A percentile compares a stretch with the other conserved stretches of the same genome.
These are phyloP conservation scores for Pimpla rufipes DNA, from an alignment of 2,888 invertebrate genomes.

Conservation along the genomic window DNA sequence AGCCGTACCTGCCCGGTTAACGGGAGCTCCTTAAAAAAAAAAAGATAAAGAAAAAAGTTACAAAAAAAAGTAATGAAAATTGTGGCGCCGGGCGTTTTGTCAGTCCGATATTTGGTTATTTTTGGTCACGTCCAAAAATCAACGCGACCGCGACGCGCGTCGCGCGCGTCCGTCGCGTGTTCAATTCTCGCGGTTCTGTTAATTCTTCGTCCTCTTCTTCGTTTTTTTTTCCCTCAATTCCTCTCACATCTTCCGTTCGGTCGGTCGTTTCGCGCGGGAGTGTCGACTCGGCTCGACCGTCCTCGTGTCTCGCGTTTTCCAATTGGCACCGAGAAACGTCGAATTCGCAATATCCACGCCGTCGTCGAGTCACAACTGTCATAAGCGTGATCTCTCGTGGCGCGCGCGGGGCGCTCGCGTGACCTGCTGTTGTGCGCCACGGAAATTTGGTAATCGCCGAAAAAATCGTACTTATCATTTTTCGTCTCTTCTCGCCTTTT, in stretches of 20 bases:
- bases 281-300: neutral
- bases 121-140: conserved; percentile 66
- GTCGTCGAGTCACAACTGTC: conserved; percentile 10
- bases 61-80: conserved; percentile 24
- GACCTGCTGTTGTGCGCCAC: conserved; percentile 3
- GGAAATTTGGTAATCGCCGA: conserved; percentile 6
- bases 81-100: conserved; percentile 65
- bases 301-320: neutral
- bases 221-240: conserved; percentile 16
- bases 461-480: neutral
- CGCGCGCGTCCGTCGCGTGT: conserved; percentile 45
- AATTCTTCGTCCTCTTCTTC: conserved; percentile 26
- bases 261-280: conserved; percentile 31
- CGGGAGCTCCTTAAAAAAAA: conserved; percentile 41
- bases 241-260: conserved; percentile 47
- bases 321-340: too few relatives aligned
- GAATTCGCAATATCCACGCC: conserved; percentile 8
- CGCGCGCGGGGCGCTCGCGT: neutral
- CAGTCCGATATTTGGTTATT: conserved; percentile 78
- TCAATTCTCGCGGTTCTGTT: conserved; percentile 52
- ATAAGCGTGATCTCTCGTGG: conserved; percentile 16
- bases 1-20: conserved; percentile 45
- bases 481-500: neutral
- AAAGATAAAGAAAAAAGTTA: conserved; percentile 20
- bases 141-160: conserved; percentile 55